A percentile compares a stretch with the other conserved stretches of the same genome.
These are phyloP conservation scores for Dromius quadrimaculatus DNA, from an alignment of 2,888 invertebrate genomes.

Conservation along the genomic window DNA sequence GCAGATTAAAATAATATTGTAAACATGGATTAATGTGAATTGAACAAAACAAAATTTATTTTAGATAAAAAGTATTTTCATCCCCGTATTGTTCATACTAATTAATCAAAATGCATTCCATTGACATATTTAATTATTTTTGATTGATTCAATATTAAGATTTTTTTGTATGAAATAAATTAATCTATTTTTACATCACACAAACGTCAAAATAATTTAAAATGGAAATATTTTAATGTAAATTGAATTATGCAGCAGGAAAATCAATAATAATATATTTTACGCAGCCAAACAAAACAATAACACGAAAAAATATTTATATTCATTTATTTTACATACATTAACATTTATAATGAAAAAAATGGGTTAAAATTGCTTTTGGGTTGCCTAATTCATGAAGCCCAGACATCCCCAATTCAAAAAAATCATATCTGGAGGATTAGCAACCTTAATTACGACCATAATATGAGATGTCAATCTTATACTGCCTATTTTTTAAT, in stretches of 20 bases:
- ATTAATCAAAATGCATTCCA: constrained; percentile 27
- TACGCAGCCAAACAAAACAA: too few species aligned
- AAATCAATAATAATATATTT: constrained; percentile 10
- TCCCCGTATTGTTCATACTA: constrained; percentile 1
- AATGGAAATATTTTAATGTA: constrained; percentile 23
- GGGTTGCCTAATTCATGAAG: too few species aligned
- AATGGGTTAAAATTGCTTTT: too few species aligned
- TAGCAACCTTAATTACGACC: too few species aligned
- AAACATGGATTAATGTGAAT: not conserved
- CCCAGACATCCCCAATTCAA: too few species aligned
- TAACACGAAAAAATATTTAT: too few species aligned
- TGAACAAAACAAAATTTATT: constrained; percentile 16
- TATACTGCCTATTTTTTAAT: too few species aligned
- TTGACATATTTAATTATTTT: constrained; percentile 33
- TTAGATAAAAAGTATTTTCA: constrained; percentile 15
- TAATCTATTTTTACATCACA: constrained; percentile 34
- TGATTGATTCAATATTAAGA: constrained; percentile 35
- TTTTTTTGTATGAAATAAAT: constrained; percentile 26
- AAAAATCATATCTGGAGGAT: too few species aligned
- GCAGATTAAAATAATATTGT: constrained; percentile 3
- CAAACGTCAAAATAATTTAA: constrained; percentile 35
- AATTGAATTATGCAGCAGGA: constrained; percentile 10
- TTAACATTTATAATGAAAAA: too few species aligned
- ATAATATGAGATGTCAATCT: too few species aligned
- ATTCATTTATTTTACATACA: too few species aligned